phyloP scores from a whole-genome alignment of 30 jellyfish, hydroid and myxozoan species.

The Turritopsis dohrnii region DNA sequence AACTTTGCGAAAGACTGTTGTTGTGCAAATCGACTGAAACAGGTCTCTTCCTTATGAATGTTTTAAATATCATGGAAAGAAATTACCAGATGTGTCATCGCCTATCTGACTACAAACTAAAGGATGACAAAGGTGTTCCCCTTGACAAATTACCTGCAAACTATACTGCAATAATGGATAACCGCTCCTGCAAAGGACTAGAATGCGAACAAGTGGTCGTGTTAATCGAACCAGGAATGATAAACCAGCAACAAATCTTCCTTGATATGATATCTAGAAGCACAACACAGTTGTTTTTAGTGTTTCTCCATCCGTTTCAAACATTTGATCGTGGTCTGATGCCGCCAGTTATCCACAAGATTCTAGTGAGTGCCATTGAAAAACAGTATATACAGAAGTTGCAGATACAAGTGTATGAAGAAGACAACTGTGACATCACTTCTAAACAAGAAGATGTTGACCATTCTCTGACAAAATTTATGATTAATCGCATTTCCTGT shows the following conservation, averaged over 20 bases:
- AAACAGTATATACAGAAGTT: no score
- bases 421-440: no score
- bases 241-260: background rate
- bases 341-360: background rate
- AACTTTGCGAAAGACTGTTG: background rate
- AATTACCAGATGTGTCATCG: background rate
- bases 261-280: background rate
- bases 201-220: background rate
- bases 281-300: background rate
- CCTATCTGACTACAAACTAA: background rate
- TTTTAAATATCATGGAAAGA: background rate
- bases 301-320: background rate
- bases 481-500: no score
- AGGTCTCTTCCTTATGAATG: background rate
- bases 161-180: background rate
- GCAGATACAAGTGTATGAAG: no score
- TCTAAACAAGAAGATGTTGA: no score
- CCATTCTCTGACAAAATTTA: no score
- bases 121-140: background rate
- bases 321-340: background rate
- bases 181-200: background rate
- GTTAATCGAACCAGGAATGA: background rate
- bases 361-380: background rate
- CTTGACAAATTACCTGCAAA: background rate
- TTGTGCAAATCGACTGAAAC: background rate